Evolutionary conservation across 35 echinoderm and acorn worm genomes (phyloP).

Genomic region (Ptychodera flava): DNA sequence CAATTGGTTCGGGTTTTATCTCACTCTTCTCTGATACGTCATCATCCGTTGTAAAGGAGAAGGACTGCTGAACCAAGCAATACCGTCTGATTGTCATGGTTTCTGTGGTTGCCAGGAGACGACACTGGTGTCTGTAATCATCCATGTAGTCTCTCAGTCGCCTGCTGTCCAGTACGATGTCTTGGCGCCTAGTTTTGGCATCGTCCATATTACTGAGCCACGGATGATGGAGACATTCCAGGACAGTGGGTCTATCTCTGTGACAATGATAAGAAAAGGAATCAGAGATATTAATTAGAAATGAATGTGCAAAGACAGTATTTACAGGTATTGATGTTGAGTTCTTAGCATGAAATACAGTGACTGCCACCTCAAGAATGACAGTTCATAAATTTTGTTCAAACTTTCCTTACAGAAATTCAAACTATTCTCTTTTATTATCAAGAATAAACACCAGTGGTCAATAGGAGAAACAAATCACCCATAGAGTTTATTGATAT

Average conservation of each 20-base stretch:
- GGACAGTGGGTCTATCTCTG: constrained; percentile 54
- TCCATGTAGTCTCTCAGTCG: constrained; percentile 47
- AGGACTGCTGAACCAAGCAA: neutral
- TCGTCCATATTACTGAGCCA: constrained; percentile 50
- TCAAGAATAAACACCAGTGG: too few relatives aligned
- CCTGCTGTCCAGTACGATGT: constrained; percentile 22
- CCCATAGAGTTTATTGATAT: too few relatives aligned
- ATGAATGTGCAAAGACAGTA: too few relatives aligned
- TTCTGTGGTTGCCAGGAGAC: neutral
- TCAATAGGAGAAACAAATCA: too few relatives aligned
- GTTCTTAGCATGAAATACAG: too few relatives aligned
- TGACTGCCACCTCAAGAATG: too few relatives aligned
- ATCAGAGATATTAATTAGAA: neutral
- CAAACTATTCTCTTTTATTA: too few relatives aligned
- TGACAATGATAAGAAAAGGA: constrained; percentile 4
- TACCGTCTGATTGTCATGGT: neutral
- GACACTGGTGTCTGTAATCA: constrained; percentile 30
- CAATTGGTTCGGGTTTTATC: neutral
- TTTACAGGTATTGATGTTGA: too few relatives aligned
- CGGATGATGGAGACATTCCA: constrained; percentile 40
- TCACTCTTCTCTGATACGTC: neutral
- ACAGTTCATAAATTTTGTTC: too few relatives aligned
- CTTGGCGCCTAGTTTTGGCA: constrained; percentile 22
- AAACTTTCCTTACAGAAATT: too few relatives aligned
- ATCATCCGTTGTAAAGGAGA: neutral